Evolutionary conservation across 1,140 invertebrate genomes (phyloP), one percentile per base, ranked within the genome.

Genomic region (Heliothis virescens): DNA sequence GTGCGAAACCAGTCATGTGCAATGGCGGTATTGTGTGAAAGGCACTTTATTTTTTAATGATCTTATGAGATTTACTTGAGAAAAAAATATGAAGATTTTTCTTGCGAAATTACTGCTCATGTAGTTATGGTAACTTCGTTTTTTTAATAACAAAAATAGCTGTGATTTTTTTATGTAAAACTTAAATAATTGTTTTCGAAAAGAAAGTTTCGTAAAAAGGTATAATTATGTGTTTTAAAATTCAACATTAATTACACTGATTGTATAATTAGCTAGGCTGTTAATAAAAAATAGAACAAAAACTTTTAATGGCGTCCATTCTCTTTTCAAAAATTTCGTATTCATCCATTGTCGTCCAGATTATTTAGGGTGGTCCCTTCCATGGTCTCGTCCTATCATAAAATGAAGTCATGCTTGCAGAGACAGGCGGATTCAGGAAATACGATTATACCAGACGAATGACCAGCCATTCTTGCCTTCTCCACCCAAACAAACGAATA

Each of bases 1-100:
- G 62, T 81, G 81, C 84, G 79, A 83, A 83, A 5, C 77, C 83
- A 86, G 84, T 85, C 83, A 85, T 85, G 86, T 84, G 83, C 82
- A 71, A 52, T 57, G 65, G 11, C 75, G 13, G 59, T 9, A 76
- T 73, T 59, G 55, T 71, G 52, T 82, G 86, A 81, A 83, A 15
- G 7, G 21, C 9, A 59, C 57, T 59, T 59, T 16, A 21, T 26
- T 41, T 34, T 9, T 41, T 9, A 34, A 41, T 41, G 34, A 7
- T 41, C 9, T 41, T 41, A 41, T 41, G 18, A 1, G 12, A 53
- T 53, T 26, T 26, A 4, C 41, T 47, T 18, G 16, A 47, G 34
- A 41, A 48, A 48, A 67, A 48, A 21, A 67, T 67, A 26, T 11
- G 7, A n/a, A 55, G 3, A 4, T 41, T 41, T 41, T 41, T 41